Conservation (phyloP, 2,888 invertebrate genomes). For the Dryadula phaetusa region DNA sequence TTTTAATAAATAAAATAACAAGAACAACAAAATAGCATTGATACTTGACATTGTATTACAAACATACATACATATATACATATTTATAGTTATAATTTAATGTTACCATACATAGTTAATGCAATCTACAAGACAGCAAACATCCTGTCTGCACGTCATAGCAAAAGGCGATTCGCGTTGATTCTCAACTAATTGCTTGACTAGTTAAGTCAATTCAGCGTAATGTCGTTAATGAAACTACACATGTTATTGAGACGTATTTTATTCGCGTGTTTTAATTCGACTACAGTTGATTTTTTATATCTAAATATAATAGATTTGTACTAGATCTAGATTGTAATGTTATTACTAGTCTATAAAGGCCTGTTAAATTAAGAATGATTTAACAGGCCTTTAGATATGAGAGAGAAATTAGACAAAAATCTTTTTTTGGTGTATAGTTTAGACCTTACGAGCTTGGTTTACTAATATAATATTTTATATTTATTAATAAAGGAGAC, state of each 20-base stretch:
- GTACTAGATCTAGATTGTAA: not conserved
- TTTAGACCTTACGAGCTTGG: no score
- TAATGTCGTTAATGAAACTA: slow-evolving; percentile 68
- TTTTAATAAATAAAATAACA: no score
- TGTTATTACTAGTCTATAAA: not conserved
- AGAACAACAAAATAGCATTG: no score
- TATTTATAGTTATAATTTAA: not conserved
- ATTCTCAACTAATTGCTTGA: slow-evolving; percentile 58
- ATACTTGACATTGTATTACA: no score
- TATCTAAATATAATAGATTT: not conserved
- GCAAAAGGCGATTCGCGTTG: slow-evolving; percentile 42
- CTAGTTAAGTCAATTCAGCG: slow-evolving; percentile 74
- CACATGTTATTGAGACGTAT: slow-evolving; percentile 56
- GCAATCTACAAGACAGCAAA: not conserved
- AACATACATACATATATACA: no score
- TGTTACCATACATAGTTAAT: slow-evolving; percentile 15
- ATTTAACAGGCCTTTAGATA: not conserved
- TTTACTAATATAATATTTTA: no score
- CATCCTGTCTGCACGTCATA: slow-evolving; percentile 36
- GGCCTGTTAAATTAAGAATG: no score
- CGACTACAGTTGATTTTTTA: not conserved
- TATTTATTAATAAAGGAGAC: no score
- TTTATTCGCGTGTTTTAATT: slow-evolving; percentile 17
- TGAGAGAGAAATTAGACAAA: no score
- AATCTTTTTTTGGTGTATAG: no score